These are phyloP conservation scores for Corythornis vintsioides DNA, from an alignment of 2,113 vertebrate species.

Conservation along the genomic window DNA sequence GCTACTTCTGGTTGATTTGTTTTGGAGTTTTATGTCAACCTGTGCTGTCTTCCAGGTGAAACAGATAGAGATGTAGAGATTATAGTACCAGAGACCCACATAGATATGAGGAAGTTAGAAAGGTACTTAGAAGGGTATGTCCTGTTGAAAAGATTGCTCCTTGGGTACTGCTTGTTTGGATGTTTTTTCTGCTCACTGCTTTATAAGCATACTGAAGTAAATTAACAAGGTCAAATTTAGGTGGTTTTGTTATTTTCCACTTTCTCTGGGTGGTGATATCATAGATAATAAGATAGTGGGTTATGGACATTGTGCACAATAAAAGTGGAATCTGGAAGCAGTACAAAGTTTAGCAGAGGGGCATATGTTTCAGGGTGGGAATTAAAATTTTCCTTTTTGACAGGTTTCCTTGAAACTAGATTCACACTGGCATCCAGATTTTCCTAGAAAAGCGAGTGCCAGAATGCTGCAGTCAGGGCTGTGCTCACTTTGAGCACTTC, in stretches of 20 bases:
- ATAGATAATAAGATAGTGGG: not conserved
- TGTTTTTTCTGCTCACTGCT: not conserved
- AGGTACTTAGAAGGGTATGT: not conserved
- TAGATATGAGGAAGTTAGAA: not conserved
- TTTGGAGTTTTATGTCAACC: not conserved
- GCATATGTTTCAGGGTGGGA: not conserved
- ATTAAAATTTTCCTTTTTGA: not conserved
- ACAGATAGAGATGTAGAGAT: not conserved
- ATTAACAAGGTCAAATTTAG: not conserved
- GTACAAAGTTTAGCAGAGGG: not conserved
- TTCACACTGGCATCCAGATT: not conserved
- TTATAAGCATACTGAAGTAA: not conserved
- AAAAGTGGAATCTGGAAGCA: not conserved
- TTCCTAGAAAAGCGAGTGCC: not conserved
- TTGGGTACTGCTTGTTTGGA: not conserved
- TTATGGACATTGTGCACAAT: not conserved
- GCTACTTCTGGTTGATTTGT: not conserved
- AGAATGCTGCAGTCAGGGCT: not conserved
- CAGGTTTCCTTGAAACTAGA: not conserved
- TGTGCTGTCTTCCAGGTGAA: not conserved
- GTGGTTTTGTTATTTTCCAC: not conserved
- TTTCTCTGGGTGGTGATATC: not conserved
- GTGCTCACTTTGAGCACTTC: not conserved
- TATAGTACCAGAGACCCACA: not conserved
- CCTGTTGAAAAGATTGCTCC: not conserved